Conservation (phyloP, 2,113 vertebrate species). For the Cricetomys ansorgei region DNA sequence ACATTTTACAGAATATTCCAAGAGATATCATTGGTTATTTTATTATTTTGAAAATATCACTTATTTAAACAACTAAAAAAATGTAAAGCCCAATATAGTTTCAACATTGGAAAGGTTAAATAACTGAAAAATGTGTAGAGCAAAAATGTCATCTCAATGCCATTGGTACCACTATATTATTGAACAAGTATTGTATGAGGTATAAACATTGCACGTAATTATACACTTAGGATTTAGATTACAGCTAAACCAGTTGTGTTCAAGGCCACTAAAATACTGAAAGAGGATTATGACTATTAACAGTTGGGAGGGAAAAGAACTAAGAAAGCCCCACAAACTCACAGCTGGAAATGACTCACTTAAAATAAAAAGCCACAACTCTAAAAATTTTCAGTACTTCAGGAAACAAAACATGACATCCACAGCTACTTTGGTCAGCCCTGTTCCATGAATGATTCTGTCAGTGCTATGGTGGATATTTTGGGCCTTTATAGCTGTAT, state of each 20-base stretch:
- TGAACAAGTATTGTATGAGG: constrained; percentile 73
- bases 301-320: constrained; percentile 55
- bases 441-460: constrained; percentile 13
- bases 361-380: constrained; percentile 25
- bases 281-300: constrained; percentile 63
- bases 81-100: constrained; percentile 76
- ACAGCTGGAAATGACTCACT: constrained; percentile 33
- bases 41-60: constrained; percentile 81
- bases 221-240: constrained; percentile 70
- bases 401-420: constrained; percentile 38
- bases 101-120: constrained; percentile 79
- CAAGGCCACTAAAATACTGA: constrained; percentile 83
- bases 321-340: constrained; percentile 50
- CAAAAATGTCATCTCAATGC: constrained; percentile 67
- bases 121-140: constrained; percentile 76
- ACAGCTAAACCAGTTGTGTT: constrained; percentile 78
- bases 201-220: constrained; percentile 76
- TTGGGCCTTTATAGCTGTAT: neutral
- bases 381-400: constrained; percentile 45
- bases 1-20: constrained; percentile 81
- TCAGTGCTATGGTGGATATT: neutral
- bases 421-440: constrained; percentile 25
- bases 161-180: constrained; percentile 60
- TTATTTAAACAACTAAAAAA: constrained; percentile 77
- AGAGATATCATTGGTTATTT: constrained; percentile 76